These are phyloP conservation scores for Trachelus stipa DNA, from an alignment of 2,888 invertebrate genomes.

Conservation along the genomic window DNA sequence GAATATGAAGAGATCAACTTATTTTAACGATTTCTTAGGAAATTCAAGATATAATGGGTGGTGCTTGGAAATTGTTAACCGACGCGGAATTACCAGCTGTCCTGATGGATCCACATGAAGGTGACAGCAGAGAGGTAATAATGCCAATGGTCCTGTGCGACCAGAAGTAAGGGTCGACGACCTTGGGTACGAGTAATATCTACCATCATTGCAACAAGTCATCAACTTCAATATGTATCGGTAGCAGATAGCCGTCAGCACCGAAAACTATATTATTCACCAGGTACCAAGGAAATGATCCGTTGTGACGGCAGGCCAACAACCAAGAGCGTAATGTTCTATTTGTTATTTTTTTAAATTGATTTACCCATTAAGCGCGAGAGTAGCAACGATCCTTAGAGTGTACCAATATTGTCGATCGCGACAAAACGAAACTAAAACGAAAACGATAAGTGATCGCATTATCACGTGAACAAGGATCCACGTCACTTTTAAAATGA, in stretches of 20 bases:
- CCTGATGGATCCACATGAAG: constrained; percentile 68
- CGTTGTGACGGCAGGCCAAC: neutral
- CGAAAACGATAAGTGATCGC: neutral
- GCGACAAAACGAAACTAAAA: neutral
- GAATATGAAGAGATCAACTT: neutral
- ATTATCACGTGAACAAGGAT: neutral
- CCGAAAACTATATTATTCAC: neutral
- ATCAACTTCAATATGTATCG: neutral
- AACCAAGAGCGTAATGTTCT: neutral
- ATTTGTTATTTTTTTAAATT: neutral
- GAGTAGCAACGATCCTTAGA: neutral
- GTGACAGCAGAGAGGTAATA: constrained; percentile 72
- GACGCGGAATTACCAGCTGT: constrained; percentile 70
- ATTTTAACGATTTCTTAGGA: constrained; percentile 61
- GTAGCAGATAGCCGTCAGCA: neutral
- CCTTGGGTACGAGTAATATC: neutral
- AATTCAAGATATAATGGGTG: constrained; percentile 70
- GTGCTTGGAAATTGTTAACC: constrained; percentile 70
- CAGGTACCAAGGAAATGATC: neutral
- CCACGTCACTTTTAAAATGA: neutral
- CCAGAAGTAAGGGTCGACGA: constrained; percentile 63
- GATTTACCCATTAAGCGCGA: neutral
- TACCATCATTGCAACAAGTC: neutral
- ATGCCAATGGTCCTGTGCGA: constrained; percentile 71
- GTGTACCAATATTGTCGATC: neutral